A percentile compares a stretch with the other conserved stretches of the same genome.
These are phyloP conservation scores for Herminia tarsipennalis DNA, from an alignment of 2,888 invertebrate species.

Conservation along the genomic window DNA sequence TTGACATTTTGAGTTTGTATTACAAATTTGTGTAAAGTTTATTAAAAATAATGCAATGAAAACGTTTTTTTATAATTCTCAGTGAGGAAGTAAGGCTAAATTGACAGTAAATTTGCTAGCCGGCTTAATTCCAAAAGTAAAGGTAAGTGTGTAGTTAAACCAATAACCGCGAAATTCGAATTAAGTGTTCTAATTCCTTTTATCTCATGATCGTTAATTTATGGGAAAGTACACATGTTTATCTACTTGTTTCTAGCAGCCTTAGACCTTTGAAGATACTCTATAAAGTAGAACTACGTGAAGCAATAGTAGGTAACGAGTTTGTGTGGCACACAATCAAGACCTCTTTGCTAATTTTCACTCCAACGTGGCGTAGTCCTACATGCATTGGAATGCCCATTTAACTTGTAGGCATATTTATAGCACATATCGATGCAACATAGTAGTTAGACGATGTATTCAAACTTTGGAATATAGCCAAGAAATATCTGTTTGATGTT, in stretches of 20 bases:
- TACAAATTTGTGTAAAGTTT: conserved; percentile 17
- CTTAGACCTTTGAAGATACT: too few relatives aligned
- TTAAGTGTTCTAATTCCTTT: neutral
- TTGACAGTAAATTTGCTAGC: conserved; percentile 7
- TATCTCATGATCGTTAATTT: too few relatives aligned
- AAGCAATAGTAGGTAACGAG: too few relatives aligned
- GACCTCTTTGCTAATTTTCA: too few relatives aligned
- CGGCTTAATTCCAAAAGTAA: conserved; percentile 9
- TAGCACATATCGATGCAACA: too few relatives aligned
- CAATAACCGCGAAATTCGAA: conserved; percentile 52
- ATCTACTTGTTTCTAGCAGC: too few relatives aligned
- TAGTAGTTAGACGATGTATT: neutral
- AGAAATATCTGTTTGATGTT: too few relatives aligned
- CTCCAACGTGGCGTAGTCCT: too few relatives aligned
- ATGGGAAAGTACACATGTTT: too few relatives aligned
- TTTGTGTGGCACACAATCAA: too few relatives aligned
- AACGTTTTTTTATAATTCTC: conserved; percentile 8
- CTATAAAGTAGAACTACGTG: too few relatives aligned
- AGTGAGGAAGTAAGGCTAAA: conserved; percentile 6
- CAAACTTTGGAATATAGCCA: conserved; percentile 1
- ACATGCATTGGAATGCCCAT: too few relatives aligned
- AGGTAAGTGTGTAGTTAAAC: conserved; percentile 30
- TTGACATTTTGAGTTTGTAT: conserved; percentile 40
- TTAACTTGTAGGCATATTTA: conserved; percentile 1
- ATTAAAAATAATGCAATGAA: conserved; percentile 25